Percentiles rank a stretch among this genome's conserved stretches.
phyloP scores from a whole-genome alignment of 2,113 vertebrate genomes.

The Fregetta grallaria region DNA sequence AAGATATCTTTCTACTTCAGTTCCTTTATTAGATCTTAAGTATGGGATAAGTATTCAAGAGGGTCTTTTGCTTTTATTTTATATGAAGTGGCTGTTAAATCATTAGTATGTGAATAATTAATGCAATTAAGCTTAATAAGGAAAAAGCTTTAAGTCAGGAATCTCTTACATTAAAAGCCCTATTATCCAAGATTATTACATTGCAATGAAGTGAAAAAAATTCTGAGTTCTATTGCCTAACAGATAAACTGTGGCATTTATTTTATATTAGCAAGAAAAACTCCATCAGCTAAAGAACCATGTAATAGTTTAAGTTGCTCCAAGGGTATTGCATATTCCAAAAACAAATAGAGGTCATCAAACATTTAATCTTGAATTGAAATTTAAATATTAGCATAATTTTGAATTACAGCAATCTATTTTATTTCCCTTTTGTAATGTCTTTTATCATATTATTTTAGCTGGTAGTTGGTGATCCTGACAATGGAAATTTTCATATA shows the following conservation, averaged over 20 bases:
- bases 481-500: neutral
- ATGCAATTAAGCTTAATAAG: conserved; percentile 11
- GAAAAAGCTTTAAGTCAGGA: conserved; percentile 29
- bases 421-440: neutral
- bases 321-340: neutral
- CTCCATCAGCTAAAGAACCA: neutral
- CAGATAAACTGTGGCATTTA: conserved; percentile 11
- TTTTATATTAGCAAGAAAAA: conserved; percentile 3
- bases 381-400: neutral
- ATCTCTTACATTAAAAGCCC: conserved; percentile 10
- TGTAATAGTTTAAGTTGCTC: neutral
- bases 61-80: conserved; percentile 1
- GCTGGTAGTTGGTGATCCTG: neutral
- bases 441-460: neutral
- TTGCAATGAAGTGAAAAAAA: conserved; percentile 35
- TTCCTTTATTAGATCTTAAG: conserved; percentile 1
- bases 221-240: neutral
- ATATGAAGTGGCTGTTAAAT: conserved; percentile 22
- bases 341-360: conserved; percentile 19
- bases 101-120: conserved; percentile 20
- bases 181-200: conserved; percentile 39
- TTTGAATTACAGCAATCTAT: neutral
- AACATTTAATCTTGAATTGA: conserved; percentile 1
- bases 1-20: neutral
- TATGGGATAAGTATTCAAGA: neutral